phyloP scores from a whole-genome alignment of 2,888 invertebrate genomes.

The Cheilosia vulpina region DNA sequence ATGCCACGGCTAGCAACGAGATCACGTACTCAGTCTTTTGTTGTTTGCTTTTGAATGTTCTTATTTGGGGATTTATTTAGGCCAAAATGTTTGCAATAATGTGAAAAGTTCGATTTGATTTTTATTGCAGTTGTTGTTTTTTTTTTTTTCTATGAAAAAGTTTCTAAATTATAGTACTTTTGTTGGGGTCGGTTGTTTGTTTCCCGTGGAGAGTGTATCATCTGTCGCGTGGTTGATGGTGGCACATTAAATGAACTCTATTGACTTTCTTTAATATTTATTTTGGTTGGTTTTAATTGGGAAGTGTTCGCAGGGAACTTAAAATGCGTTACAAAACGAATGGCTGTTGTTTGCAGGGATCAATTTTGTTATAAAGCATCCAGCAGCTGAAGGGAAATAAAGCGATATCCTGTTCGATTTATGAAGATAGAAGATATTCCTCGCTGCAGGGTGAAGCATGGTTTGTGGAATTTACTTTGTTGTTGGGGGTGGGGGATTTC shows the following conservation, averaged over 20 bases:
- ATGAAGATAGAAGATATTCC: too few species aligned
- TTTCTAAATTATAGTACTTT: conserved; percentile 43
- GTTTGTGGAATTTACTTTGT: too few species aligned
- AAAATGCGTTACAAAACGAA: too few species aligned
- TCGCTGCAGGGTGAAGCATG: too few species aligned
- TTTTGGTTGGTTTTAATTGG: neutral
- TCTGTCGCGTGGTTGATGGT: neutral
- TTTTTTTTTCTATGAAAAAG: conserved; percentile 26
- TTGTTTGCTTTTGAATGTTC: conserved; percentile 40
- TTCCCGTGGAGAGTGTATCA: neutral
- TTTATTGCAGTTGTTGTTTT: conserved; percentile 23
- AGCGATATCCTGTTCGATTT: too few species aligned
- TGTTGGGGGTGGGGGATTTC: too few species aligned
- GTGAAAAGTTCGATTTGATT: conserved; percentile 61
- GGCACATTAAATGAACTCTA: neutral
- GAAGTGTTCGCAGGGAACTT: too few species aligned
- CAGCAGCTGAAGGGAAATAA: too few species aligned
- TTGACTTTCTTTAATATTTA: conserved; percentile 2
- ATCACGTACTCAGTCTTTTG: conserved; percentile 38
- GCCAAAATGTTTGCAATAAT: conserved; percentile 50
- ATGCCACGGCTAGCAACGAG: conserved; percentile 28
- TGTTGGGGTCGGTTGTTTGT: conserved; percentile 16
- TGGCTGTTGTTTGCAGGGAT: too few species aligned
- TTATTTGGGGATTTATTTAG: conserved; percentile 34
- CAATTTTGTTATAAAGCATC: too few species aligned